Evolutionary conservation across 64 coral and sea anemone genomes (phyloP), one percentile per base, ranked within the genome.

Genomic region (Platygyra sinensis): DNA sequence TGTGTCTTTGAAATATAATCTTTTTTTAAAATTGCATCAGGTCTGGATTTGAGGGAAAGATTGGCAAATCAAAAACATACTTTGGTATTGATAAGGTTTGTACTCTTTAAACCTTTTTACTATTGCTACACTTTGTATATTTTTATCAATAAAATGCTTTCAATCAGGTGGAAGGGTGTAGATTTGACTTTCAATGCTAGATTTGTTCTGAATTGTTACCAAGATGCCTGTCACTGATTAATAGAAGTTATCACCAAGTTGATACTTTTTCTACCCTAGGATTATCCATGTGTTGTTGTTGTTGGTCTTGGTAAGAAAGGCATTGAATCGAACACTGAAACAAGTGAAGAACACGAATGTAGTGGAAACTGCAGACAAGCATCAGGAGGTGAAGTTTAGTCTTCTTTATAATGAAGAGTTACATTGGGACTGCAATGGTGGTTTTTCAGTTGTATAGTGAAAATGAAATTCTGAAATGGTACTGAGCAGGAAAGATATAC

Each of bases 231-330:
- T 27, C 46, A 17, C 28, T 51, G 24, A 28, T 82, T 57, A 28
- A 14, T 4, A 60, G 9, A 82, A 10, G 17, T 67, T 6, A 0
- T 63, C 59, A 86, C 24, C 2, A n/a, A 31, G 74, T 30, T 76
- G 19, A 7, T n/a, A 9, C 17, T 77, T 38, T 46, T 77, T 77
- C 16, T 38, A 30, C 13, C 32, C 15, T 4, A 96, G 94, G 90
- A 96, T 84, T 96, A 96, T 50, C 88, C 95, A 10, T 96, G 95
- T 93, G 88, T 96, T 62, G 95, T 96, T 36, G 83, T 92, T 76
- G 95, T 96, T 91, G 91, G 95, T 62, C 59, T 96, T 33, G 95
- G 95, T 6, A 84, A 96, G 71, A 89, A 93, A 39, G 51, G 88
- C 27, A 55, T 52, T 33, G 14, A 46, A 46, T 55, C 78, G 32